These are phyloP conservation scores for Agrotis puta DNA, from an alignment of 2,888 invertebrate species.

Conservation along the genomic window DNA sequence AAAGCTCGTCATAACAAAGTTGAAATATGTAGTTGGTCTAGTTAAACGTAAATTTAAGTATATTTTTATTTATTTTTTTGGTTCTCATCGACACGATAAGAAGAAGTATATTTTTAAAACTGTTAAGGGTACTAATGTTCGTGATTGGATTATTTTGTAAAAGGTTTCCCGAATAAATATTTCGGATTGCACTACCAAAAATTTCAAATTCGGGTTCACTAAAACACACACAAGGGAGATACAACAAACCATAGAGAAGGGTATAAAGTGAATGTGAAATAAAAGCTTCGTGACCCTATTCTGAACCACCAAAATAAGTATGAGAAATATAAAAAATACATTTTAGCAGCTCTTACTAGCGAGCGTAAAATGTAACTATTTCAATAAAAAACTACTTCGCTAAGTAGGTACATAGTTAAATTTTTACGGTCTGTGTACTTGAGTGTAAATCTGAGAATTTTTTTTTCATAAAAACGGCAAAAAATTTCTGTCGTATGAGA, in stretches of 20 bases:
- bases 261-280: conserved; percentile 49
- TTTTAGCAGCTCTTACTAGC: conserved; percentile 53
- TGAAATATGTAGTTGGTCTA: too few species aligned
- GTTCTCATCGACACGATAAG: too few species aligned
- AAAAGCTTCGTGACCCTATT: conserved; percentile 51
- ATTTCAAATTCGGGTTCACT: conserved; percentile 12
- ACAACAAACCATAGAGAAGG: conserved; percentile 36
- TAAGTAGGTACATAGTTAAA: conserved; percentile 59
- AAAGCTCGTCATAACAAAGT: too few species aligned
- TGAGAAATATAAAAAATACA: conserved; percentile 58
- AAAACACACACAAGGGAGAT: conserved; percentile 25
- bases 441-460: conserved; percentile 34
- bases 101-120: too few species aligned
- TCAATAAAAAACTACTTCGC: conserved; percentile 63
- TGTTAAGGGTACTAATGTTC: not conserved
- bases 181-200: conserved; percentile 1
- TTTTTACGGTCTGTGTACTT: conserved; percentile 52
- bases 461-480: too few species aligned
- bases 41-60: too few species aligned
- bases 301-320: conserved; percentile 54
- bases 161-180: not conserved
- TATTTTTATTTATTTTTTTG: too few species aligned
- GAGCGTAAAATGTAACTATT: conserved; percentile 58
- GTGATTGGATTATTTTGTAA: not conserved
- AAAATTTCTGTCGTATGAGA: too few species aligned